A percentile compares a stretch with the other conserved stretches of the same genome.
phyloP scores from a whole-genome alignment of 1,140 invertebrate species.

The Euschistus heros region DNA sequence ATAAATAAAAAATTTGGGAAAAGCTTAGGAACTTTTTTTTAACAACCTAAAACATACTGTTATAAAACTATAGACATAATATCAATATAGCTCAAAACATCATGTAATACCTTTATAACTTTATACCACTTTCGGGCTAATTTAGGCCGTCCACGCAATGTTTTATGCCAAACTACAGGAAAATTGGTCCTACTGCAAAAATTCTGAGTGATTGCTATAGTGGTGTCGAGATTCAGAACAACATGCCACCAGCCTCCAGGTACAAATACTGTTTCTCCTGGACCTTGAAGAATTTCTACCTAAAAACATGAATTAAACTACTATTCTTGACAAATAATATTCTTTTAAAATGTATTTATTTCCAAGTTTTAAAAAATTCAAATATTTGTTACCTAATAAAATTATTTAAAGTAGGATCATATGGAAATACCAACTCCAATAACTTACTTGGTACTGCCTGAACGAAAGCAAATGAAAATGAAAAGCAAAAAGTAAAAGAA shows the following conservation, averaged over 20 bases:
- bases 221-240: constrained; percentile 90
- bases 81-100: constrained; percentile 16
- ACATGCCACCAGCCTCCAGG: constrained; percentile 99
- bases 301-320: constrained; percentile 33
- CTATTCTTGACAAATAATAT: too few species aligned
- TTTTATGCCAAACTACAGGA: constrained; percentile 97
- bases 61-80: not conserved
- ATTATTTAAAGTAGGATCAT: too few species aligned
- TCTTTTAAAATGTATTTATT: too few species aligned
- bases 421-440: too few species aligned
- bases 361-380: too few species aligned
- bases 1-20: too few species aligned
- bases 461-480: too few species aligned
- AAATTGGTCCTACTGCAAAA: constrained; percentile 95
- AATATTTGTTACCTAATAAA: too few species aligned
- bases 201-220: constrained; percentile 96
- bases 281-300: constrained; percentile 92
- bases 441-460: too few species aligned
- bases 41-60: not conserved
- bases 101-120: constrained; percentile 45
- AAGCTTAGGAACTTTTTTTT: too few species aligned
- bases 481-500: too few species aligned
- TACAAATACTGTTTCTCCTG: constrained; percentile 97
- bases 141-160: constrained; percentile 87
- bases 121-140: constrained; percentile 77